Evolutionary conservation across 2,797 vertebrate species (phyloP), one percentile per base, ranked within the genome.

Genomic region (Okamejei kenojei): DNA sequence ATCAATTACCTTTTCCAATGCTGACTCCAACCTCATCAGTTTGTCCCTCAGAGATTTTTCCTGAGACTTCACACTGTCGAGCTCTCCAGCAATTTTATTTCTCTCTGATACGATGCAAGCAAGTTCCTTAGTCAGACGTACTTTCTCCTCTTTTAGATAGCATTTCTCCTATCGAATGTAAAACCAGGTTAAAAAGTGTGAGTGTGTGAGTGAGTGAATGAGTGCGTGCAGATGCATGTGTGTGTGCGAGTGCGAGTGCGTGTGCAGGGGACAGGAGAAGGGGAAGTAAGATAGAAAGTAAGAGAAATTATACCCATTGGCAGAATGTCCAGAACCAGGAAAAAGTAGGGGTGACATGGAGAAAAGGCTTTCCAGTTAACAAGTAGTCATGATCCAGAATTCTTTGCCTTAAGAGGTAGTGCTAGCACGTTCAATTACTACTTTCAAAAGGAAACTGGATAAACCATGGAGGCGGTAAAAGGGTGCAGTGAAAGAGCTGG

Each of bases 1-100:
- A n/a, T 68, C n/a, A 79, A 0, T 23, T 94, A 98, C 98, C 97
- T 98, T 98, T 93, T 97, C 96, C 93, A 98, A 96, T 93, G 97
- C 96, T 38, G 94, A 93, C 95, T 98, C 97, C 96, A 98, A 95
- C 93, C 96, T 95, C 10, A 94, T 61, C 54, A 97, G 94, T 93
- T 96, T 96, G 63, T 96, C 96, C 93, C 95, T 97, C 91, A 97
- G 94, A 68, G 93, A 86, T 93, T 95, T 96, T 93, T 98, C 97
- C 94, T 97, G 97, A 90, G 95, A 96, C 32, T 93, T 95, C n/a
- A 97, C 94, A n/a, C 95, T 94, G 93, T 97, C 97, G 86, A 98
- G 93, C 38, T 98, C 97, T 5, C 93, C 95, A 8, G 95, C 79
- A 93, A 98, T 95, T 93, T 95, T 97, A 93, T 93, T 96, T 94